Evolutionary conservation across 2,888 invertebrate genomes (phyloP).

Genomic region (Xanthostigma xanthostigma): DNA sequence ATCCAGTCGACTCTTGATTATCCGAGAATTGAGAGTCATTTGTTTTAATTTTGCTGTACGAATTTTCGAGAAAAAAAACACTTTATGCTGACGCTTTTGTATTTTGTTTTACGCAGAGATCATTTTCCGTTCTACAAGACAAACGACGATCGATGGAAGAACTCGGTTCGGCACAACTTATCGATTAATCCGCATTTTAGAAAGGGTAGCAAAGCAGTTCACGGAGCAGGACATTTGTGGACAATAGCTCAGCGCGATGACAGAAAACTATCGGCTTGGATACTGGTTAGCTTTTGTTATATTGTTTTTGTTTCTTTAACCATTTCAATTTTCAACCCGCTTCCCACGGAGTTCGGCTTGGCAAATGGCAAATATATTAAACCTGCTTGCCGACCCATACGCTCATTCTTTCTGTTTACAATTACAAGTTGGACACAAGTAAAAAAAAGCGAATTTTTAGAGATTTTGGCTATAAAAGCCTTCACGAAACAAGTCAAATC

Average conservation of each 20-base stretch:
- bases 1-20: no score
- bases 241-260: constrained; percentile 58
- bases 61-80: background rate
- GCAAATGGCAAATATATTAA: no score
- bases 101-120: constrained; percentile 40
- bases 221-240: constrained; percentile 84
- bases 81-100: background rate
- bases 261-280: constrained; percentile 36
- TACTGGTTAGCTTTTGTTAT: constrained; percentile 30
- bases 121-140: constrained; percentile 80
- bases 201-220: constrained; percentile 72
- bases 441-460: no score
- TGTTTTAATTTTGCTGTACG: no score
- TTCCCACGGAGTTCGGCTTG: background rate
- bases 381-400: no score
- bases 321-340: background rate
- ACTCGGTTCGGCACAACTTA: constrained; percentile 78
- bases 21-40: no score
- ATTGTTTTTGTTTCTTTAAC: background rate
- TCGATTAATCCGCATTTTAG: constrained; percentile 86
- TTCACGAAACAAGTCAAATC: no score
- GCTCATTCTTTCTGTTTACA: no score
- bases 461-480: no score
- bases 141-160: constrained; percentile 86
- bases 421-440: no score